These are phyloP conservation scores for Drosophila barbarae DNA, from an alignment of 2,888 invertebrate species.

Conservation along the genomic window DNA sequence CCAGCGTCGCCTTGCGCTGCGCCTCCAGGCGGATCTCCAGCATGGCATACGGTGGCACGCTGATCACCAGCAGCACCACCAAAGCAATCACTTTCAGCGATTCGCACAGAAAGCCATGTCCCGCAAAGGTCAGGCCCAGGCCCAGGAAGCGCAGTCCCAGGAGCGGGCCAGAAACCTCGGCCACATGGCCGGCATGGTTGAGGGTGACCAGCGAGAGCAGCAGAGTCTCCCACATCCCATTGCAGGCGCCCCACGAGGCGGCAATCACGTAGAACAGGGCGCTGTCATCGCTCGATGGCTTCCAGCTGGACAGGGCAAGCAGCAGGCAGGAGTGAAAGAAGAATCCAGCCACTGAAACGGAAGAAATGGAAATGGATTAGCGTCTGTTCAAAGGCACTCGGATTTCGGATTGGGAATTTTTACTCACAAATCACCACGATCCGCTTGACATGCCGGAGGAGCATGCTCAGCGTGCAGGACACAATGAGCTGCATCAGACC, in stretches of 20 bases:
- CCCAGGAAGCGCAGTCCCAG: slow-evolving; percentile 84
- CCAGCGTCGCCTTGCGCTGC: slow-evolving; percentile 78
- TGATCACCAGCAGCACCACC: slow-evolving; percentile 77
- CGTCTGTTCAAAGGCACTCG: background rate
- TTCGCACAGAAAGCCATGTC: slow-evolving; percentile 83
- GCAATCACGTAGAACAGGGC: slow-evolving; percentile 91
- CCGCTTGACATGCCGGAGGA: slow-evolving; percentile 86
- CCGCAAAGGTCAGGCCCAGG: slow-evolving; percentile 83
- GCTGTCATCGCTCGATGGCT: slow-evolving; percentile 89
- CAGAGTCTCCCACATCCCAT: slow-evolving; percentile 90
- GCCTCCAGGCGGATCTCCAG: slow-evolving; percentile 79
- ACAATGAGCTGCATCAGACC: slow-evolving; percentile 88
- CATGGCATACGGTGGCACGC: slow-evolving; percentile 79
- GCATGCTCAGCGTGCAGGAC: slow-evolving; percentile 89
- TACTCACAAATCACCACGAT: slow-evolving; percentile 86
- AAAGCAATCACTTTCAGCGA: slow-evolving; percentile 78
- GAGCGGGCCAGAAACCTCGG: slow-evolving; percentile 79
- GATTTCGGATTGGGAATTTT: background rate
- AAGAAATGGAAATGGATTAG: background rate
- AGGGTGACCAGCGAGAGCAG: slow-evolving; percentile 79
- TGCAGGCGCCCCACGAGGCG: slow-evolving; percentile 92
- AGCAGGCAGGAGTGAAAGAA: slow-evolving; percentile 89
- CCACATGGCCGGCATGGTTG: slow-evolving; percentile 79
- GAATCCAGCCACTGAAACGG: slow-evolving; percentile 86
- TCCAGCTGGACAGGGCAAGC: slow-evolving; percentile 88